Base-by-base conservation (phyloP, 92 coral and sea anemone species). In the Epizoanthus rinbou region DNA sequence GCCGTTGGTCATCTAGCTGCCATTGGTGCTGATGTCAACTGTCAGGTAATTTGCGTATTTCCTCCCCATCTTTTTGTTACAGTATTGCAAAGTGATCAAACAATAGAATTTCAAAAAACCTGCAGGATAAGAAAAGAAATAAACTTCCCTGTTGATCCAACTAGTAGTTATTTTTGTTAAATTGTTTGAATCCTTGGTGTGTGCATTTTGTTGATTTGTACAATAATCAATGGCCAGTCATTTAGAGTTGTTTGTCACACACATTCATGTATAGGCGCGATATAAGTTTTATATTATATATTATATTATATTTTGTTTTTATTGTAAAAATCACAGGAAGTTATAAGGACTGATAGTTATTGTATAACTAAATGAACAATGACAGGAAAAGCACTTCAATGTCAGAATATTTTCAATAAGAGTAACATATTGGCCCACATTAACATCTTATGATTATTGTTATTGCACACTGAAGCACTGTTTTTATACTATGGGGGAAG, bases 21-120 rank as follows among this genome's bases (percentile, higher is more conserved):
- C 11, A 83, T 94, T 72, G 99, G 98, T 76, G 99, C 97, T 0
- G 82, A 97, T 67, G 83, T 90, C 31, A 90, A 97, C 45, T 87
- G 81, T 22, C 92, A 81, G 86, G 99, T 97, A 90, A 74, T 57
- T 1, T 0, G 4, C 56, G 24, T 11, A 10, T 8, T 47, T 28
- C 69, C 13, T 7, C 23, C 41, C 65, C 24, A 65, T 4, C 52
- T n/a, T 0, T 52, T 53, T 35, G 19, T 35, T 69, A 17, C 15
- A 71, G 13, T 71, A 43, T 13, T 19, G 47, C 50, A 39, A 69
- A 69, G 17, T 31, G 23, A 6, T 0, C 8, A 43, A 45, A 11
- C 31, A 71, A 43, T 39, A 41, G 50, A 0, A 67, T 8, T 14
- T 28, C 2, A 28, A n/a, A 28, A 50, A 50, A 0, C 16, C 54